phyloP scores from a whole-genome alignment of 2,888 invertebrate genomes.

The Eutolmus rufibarbis region DNA sequence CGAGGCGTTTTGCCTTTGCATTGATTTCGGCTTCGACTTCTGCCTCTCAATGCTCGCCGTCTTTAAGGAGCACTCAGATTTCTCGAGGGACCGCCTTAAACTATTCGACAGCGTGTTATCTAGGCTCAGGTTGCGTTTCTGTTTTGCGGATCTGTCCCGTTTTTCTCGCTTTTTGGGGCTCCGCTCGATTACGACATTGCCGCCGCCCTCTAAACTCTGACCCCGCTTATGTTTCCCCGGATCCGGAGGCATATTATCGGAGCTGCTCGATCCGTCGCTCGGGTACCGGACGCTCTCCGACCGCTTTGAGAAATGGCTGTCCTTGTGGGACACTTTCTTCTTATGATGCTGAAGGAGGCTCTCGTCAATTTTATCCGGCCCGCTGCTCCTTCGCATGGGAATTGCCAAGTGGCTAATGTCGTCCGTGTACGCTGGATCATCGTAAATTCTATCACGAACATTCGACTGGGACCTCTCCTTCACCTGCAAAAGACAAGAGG shows the following conservation, averaged over 20 bases:
- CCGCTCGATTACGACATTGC: constrained; percentile 50
- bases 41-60: constrained; percentile 46
- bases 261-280: constrained; percentile 54
- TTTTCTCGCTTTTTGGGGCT: constrained; percentile 50
- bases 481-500: constrained; percentile 51
- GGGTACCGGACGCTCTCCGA: constrained; percentile 47
- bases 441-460: constrained; percentile 61
- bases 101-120: constrained; percentile 53
- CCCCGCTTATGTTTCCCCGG: constrained; percentile 53
- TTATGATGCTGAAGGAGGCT: constrained; percentile 40
- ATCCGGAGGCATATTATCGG: constrained; percentile 53
- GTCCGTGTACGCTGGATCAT: constrained; percentile 63
- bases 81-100: constrained; percentile 47
- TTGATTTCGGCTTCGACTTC: constrained; percentile 48
- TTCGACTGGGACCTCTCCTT: constrained; percentile 59
- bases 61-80: constrained; percentile 46
- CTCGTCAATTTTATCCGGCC: constrained; percentile 51
- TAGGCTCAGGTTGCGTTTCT: constrained; percentile 58
- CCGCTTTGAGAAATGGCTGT: constrained; percentile 12
- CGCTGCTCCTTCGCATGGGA: constrained; percentile 57
- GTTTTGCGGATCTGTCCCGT: constrained; percentile 57
- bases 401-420: constrained; percentile 62
- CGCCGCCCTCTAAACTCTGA: constrained; percentile 58
- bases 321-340: constrained; percentile 24
- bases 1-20: constrained; percentile 48